Evolutionary conservation across 2,797 vertebrate species (phyloP), one percentile per base, ranked within the genome.

Genomic region (Microctenopoma stevenorrisi): DNA sequence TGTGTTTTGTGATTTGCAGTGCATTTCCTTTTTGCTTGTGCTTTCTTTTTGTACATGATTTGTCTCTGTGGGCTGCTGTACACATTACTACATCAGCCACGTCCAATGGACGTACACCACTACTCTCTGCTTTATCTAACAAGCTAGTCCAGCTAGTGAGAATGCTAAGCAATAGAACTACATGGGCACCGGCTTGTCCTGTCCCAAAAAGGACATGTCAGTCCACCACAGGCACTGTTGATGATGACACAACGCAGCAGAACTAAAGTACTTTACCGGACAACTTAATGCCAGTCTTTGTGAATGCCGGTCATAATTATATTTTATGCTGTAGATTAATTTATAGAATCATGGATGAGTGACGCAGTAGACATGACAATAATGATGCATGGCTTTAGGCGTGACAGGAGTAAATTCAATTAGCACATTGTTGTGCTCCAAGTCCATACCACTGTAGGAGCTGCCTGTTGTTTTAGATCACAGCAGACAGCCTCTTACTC

Each of bases 81-180:
- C 33, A 35, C 33, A 1, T 35, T 54, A 33, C 66, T 56, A 48
- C 80, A 64, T 57, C 72, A 72, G 54, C 77, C 46, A 58, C 69
- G 81, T 88, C 75, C 73, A 76, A 60, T 88, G 78, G 72, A 86
- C 66, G 70, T 69, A 79, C 71, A 81, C 79, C 87, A 90, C 90
- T 90, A 90, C 84, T 88, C 82, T 89, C 71, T 61, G 63, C 78
- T 89, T 90, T 81, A 91, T 92, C 89, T 90, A 92, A 92, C 91
- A 89, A 92, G 85, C 77, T 69, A 68, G 79, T 86, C 77, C 80
- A 80, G 77, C 83, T 79, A 64, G 83, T 88, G 74, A 79, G 79
- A 81, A 86, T 73, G 77, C 58, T 68, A 76, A 86, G 81, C 76
- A 70, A 62, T 73, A 78, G 81, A 79, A 64, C 82, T 88, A 77